Base-by-base conservation (phyloP, 2,888 invertebrate genomes). In the Cynaeus angustus region DNA sequence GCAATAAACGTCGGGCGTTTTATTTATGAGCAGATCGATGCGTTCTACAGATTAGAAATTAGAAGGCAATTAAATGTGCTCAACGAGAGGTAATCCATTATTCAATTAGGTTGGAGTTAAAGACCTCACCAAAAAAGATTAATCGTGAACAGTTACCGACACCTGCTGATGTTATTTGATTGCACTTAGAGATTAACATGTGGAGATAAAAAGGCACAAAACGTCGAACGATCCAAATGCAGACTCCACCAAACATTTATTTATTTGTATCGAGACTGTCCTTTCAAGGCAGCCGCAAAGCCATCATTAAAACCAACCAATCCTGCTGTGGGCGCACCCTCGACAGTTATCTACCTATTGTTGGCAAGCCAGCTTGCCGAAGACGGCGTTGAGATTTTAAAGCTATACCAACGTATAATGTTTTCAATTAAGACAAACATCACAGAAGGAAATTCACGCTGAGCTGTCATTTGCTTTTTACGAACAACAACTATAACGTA, bases 51-150 rank as follows among this genome's bases (percentile, higher is more conserved):
- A 64, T 64, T 68, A 68, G 46, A 46, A 55, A 68, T 68, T 64
- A 68, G 68, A 64, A 64, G 64, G 68, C 62, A 62, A 68, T 68
- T 68, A 68, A 68, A 68, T 46, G 8, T 21, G 55, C 14, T 41
- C 62, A 4, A 46, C 26, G 14, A 52, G 48, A 53, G 33, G 48
- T 56, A 48, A 37, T 46, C 14, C 58, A 66, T 66, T 59, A 50
- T 66, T 59, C 43, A 61, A 61, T 61, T 48, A 30, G n/a, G 12
- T 12, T 10, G 26, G 26, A 61, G 14, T 14, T 38, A 56, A 56
- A 43, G 37, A 38, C 38, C 55, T 28, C 14, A 33, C 55, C 55
- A 55, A 55, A 38, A 38, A 13, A 55, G 55, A 55, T 50, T 50
- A 53, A 53, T 53, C 48, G 21, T 16, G 12, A 50, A 21, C 16